Evolutionary conservation across 2,888 invertebrate species (phyloP).

Genomic region (Plebejus argus): DNA sequence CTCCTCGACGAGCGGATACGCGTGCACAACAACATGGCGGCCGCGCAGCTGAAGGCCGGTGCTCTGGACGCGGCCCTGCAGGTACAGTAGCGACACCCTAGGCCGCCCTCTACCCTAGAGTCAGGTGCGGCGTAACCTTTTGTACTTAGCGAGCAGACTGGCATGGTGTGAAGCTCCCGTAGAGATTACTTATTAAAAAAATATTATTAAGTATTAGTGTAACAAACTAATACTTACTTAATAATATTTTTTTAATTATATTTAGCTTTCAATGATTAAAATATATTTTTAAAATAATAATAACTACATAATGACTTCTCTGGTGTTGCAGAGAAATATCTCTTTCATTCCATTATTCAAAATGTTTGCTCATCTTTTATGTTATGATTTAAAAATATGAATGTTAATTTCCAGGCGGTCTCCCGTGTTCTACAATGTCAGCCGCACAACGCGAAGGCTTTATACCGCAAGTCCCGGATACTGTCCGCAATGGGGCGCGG

Average conservation of each 20-base stretch:
- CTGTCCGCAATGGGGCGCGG: conserved; percentile 80
- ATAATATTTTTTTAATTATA: too few species aligned
- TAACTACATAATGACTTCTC: too few species aligned
- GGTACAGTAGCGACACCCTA: conserved; percentile 52
- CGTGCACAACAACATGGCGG: conserved; percentile 95
- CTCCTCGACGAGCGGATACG: conserved; percentile 90
- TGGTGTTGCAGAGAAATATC: too few species aligned
- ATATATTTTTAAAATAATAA: too few species aligned
- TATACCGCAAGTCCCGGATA: conserved; percentile 87
- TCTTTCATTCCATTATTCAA: not conserved
- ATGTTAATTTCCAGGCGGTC: conserved; percentile 81
- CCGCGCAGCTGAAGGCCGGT: conserved; percentile 93
- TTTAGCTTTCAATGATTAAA: too few species aligned
- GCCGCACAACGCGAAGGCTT: conserved; percentile 93
- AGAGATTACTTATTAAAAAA: too few species aligned
- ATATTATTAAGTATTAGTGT: too few species aligned
- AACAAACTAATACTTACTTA: too few species aligned
- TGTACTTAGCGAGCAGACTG: too few species aligned
- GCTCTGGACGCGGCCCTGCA: conserved; percentile 92
- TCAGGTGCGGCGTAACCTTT: not conserved
- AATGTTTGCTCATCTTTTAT: too few species aligned
- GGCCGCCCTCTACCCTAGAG: not conserved
- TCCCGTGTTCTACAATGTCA: conserved; percentile 91
- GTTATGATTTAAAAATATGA: too few species aligned
- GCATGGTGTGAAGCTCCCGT: too few species aligned